These are phyloP conservation scores for Lagodon rhomboides DNA, from an alignment of 2,797 vertebrate genomes.

Conservation along the genomic window DNA sequence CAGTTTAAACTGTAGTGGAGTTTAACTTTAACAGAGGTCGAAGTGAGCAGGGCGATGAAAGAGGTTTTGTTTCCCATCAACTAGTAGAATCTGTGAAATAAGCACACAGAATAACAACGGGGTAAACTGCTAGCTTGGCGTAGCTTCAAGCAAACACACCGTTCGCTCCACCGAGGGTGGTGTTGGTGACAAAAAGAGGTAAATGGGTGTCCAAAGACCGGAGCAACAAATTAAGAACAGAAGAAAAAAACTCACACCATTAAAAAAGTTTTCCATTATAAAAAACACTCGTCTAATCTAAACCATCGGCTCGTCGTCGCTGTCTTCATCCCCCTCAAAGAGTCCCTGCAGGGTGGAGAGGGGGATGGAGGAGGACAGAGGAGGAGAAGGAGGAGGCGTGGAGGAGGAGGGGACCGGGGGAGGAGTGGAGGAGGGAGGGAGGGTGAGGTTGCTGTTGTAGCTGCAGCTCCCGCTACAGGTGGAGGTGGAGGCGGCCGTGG, in stretches of 20 bases:
- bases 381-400: slow-evolving; percentile 35
- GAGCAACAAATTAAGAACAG: slow-evolving; percentile 56
- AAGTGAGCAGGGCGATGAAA: not conserved
- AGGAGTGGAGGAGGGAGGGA: slow-evolving; percentile 59
- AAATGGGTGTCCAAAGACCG: slow-evolving; percentile 38
- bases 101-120: slow-evolving; percentile 1
- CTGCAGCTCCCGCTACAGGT: slow-evolving; percentile 52
- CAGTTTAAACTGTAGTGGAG: too few relatives aligned
- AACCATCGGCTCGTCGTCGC: slow-evolving; percentile 81
- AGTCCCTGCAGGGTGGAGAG: slow-evolving; percentile 64
- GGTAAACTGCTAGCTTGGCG: not conserved
- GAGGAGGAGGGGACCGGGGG: slow-evolving; percentile 37
- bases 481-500: slow-evolving; percentile 18
- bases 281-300: slow-evolving; percentile 64
- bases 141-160: not conserved
- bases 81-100: not conserved
- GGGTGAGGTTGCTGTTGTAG: slow-evolving; percentile 58
- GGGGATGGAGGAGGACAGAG: slow-evolving; percentile 51
- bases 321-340: slow-evolving; percentile 56
- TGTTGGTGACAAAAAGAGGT: slow-evolving; percentile 34
- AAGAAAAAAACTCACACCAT: slow-evolving; percentile 44
- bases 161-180: not conserved
- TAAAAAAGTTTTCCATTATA: slow-evolving; percentile 66
- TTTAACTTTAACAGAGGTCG: not conserved
- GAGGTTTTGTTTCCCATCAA: not conserved